Evolutionary conservation across 1,140 invertebrate genomes (phyloP).

Genomic region (Cotesia glomerata): DNA sequence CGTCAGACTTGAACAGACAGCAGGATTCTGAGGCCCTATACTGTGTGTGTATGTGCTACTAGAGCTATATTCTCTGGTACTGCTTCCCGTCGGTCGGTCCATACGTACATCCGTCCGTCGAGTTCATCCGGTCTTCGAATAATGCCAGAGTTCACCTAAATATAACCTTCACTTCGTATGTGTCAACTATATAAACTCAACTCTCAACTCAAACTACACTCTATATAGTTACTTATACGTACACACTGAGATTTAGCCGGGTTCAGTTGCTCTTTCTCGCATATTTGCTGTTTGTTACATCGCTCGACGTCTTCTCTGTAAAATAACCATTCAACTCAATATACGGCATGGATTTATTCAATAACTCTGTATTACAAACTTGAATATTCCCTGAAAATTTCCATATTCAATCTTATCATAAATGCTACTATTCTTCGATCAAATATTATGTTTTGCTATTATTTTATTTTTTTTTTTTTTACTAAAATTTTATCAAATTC

Average conservation of each 20-base stretch:
- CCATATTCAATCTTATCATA: no score
- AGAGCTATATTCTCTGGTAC: constrained; percentile 10
- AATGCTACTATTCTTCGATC: no score
- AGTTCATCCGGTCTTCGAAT: constrained; percentile 39
- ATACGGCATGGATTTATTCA: neutral
- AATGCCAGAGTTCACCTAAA: constrained; percentile 54
- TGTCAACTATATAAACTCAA: neutral
- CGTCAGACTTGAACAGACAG: constrained; percentile 47
- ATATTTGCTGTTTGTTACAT: no score
- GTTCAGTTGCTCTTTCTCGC: neutral
- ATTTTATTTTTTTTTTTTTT: no score
- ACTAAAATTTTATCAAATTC: no score
- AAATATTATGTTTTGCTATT: no score
- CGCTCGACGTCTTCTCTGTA: neutral
- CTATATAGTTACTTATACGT: neutral
- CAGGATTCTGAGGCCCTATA: constrained; percentile 41
- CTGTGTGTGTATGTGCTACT: no score
- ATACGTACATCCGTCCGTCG: constrained; percentile 44
- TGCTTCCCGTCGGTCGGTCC: constrained; percentile 41
- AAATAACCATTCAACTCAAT: neutral
- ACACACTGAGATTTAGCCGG: neutral
- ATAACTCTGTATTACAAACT: neutral
- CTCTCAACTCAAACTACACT: neutral
- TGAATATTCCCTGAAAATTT: neutral
- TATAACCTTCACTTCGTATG: constrained; percentile 38